Evolutionary conservation across 2,113 vertebrate genomes (phyloP).

Genomic region (Meriones unguiculatus): DNA sequence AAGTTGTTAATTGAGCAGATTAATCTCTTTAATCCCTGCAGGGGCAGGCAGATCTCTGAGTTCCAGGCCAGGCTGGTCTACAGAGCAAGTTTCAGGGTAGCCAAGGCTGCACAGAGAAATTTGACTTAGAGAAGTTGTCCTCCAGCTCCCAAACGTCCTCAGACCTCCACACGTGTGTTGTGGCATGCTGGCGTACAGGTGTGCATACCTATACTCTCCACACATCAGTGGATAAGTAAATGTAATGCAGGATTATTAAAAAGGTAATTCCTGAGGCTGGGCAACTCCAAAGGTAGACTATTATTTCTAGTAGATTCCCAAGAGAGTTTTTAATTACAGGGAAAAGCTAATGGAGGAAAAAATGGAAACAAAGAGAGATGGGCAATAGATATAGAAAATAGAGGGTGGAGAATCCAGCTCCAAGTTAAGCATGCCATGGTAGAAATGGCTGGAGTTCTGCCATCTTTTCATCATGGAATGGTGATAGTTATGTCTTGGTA

Average conservation of each 20-base stretch:
- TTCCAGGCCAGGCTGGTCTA: background rate
- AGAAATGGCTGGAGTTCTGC: background rate
- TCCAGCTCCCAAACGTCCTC: background rate
- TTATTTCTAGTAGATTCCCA: slow-evolving; percentile 79
- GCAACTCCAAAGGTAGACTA: slow-evolving; percentile 79
- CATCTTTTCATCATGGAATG: background rate
- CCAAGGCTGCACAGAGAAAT: background rate
- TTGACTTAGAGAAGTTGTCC: background rate
- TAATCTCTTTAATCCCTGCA: background rate
- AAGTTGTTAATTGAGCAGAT: background rate
- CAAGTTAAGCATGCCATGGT: background rate
- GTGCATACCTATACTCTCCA: too few relatives aligned
- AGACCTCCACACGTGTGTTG: background rate
- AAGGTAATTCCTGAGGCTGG: slow-evolving; percentile 71
- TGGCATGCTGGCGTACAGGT: background rate
- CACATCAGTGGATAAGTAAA: background rate
- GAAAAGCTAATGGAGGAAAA: slow-evolving; percentile 32
- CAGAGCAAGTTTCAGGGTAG: background rate
- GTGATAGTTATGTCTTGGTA: slow-evolving; percentile 27
- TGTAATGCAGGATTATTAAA: background rate
- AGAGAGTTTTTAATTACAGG: slow-evolving; percentile 76
- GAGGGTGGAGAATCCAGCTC: background rate
- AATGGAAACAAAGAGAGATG: background rate
- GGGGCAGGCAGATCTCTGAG: background rate
- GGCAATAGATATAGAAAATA: background rate